Evolutionary conservation across 2,113 vertebrate genomes (phyloP), one percentile per base, ranked within the genome.

Genomic region (Equus quagga): DNA sequence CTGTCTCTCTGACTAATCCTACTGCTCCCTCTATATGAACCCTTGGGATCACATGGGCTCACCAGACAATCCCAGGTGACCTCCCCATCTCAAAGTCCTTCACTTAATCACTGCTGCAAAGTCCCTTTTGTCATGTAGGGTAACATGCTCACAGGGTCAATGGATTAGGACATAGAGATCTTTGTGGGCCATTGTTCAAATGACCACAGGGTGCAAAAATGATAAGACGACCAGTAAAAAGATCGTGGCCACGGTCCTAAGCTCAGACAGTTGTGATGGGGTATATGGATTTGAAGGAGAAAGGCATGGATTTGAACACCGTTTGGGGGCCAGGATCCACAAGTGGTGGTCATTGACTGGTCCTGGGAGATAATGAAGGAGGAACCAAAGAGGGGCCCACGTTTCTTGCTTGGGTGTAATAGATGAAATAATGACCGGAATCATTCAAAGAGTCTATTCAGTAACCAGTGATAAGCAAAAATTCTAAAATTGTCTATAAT

Each of bases 401-500:
- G 12, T 60, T 84, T 82, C 72, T 75, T n/a, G 65, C 28, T 41
- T 60, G 70, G 17, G 10, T 36, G 17, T n/a, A 21, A 36, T 33
- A 49, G 18, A 49, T 76, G 65, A 87, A 95, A 82, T 12, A 49
- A 84, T 17, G 28, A 64, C 89, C 51, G 5, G 44, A 75, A 78
- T 86, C 15, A 36, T n/a, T 69, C 12, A 21, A 54, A 86, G 70
- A 10, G 31, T 54, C 82, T 95, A 26, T 65, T 85, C 28, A 31
- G 44, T 67, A 80, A 82, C 62, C 41, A 83, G 14, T 3, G 46
- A 95, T 76, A 89, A 92, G 58, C 97, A 70, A 94, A 70, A 98
- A 96, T 96, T 97, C 97, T 96, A 97, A 98, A 98, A 93, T 1
- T 96, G 96, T 93, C 98, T 89, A 51, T 97, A 94, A 98, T 97